phyloP scores from a whole-genome alignment of 2,888 invertebrate genomes.

The Hedya salicella region DNA sequence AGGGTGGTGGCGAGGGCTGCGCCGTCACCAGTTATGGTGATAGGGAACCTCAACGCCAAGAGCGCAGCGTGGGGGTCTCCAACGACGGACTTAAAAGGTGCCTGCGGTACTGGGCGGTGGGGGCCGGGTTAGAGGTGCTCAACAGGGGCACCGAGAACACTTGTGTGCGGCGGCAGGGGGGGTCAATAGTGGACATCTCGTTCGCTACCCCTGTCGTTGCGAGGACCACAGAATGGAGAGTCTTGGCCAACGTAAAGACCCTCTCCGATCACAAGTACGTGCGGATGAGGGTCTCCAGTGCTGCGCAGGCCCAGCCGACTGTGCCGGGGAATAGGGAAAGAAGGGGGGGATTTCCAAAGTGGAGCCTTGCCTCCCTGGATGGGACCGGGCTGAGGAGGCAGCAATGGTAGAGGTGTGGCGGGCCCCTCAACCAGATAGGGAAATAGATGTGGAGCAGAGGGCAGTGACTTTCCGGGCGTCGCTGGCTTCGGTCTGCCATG shows the following conservation, averaged over 20 bases:
- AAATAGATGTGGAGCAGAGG: background rate
- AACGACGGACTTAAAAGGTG: background rate
- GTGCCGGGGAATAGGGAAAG: too few species aligned
- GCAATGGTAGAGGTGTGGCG: background rate
- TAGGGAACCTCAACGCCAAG: background rate
- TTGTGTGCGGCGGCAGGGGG: conserved; percentile 2
- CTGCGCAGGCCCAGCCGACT: too few species aligned
- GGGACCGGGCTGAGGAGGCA: background rate
- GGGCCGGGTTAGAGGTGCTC: background rate
- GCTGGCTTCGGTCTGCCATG: background rate
- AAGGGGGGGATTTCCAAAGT: background rate
- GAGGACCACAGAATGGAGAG: background rate
- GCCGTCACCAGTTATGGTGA: background rate
- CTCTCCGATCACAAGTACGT: background rate
- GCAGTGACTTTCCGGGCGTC: background rate
- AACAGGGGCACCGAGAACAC: background rate
- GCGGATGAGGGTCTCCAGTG: background rate
- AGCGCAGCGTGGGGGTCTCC: background rate
- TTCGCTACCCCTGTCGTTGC: background rate
- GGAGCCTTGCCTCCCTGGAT: background rate
- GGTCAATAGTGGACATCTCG: background rate
- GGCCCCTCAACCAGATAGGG: background rate
- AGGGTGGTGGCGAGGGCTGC: too few species aligned
- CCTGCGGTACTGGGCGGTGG: background rate
- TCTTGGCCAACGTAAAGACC: background rate